Evolutionary conservation across 2,797 vertebrate species (phyloP), one percentile per base, ranked within the genome.

Genomic region (Melanogrammus aeglefinus): DNA sequence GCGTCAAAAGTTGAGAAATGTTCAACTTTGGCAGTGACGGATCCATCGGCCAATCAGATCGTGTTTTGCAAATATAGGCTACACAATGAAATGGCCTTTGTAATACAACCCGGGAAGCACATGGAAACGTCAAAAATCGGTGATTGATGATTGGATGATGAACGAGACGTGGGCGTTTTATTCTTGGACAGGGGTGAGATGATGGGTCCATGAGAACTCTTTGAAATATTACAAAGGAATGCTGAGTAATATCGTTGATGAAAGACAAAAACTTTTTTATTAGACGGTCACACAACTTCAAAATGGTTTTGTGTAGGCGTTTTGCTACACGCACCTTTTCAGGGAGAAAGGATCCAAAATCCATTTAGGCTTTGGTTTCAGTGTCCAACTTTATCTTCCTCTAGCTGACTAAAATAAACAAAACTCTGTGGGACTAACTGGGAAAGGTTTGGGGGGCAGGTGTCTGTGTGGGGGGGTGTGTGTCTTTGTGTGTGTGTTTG

Each of bases 391-490:
- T 63, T 27, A 27, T 27, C 5, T 69, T 69, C 63, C 24, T 69
- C 9, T 69, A 63, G 18, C 57, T n/a, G 57, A 63, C 57, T 21
- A n/a, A 63, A n/a, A 24, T 63, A 2, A 24, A 63, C 57, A 7
- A 21, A 21, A 63, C 57, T 27, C 8, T 69, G 63, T 51, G 47
- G 47, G 2, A 13, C 14, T 6, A 4, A 57, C 6, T n/a, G 5
- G 47, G 47, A 57, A 57, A 57, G 1, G 57, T 63, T 6, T 63
- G 6, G n/a, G 57, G 8, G 21, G 47, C 73, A 24, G 38, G 73
- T 77, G 38, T 74, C 33, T 74, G 41, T 81, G 57, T 47, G 4
- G 47, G 7, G n/a, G 51, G 39, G 7, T 77, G 9, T 86, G 72
- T 77, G 51, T 24, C 21, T 63, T 6, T 76, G 33, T 72, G 51